These are phyloP conservation scores for Phaethon lepturus DNA, from an alignment of 2,113 vertebrate species.

Conservation along the genomic window DNA sequence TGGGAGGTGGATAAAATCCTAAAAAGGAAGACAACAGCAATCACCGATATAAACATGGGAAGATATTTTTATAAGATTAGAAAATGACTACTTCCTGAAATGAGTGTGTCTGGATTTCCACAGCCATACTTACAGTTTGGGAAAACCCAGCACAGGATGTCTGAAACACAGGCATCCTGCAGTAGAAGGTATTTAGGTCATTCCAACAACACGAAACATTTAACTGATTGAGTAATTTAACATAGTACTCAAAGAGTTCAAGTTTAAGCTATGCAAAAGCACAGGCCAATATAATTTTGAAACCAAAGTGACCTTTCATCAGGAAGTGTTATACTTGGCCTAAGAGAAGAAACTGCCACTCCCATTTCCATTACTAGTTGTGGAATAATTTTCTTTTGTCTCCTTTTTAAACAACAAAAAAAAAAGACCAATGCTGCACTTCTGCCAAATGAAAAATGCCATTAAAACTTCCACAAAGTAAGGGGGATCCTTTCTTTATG, in stretches of 20 bases:
- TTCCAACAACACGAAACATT: neutral
- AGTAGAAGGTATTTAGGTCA: neutral
- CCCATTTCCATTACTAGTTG: neutral
- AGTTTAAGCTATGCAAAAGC: neutral
- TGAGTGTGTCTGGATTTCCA: neutral
- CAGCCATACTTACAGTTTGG: neutral
- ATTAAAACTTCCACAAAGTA: neutral
- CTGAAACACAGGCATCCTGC: neutral
- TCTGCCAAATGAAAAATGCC: neutral
- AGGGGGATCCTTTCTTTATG: neutral
- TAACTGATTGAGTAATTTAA: neutral
- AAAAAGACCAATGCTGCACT: neutral
- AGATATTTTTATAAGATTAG: neutral
- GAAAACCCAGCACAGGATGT: neutral
- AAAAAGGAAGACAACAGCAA: neutral
- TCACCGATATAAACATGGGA: neutral
- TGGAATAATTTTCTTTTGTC: slow-evolving; percentile 1
- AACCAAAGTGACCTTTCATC: neutral
- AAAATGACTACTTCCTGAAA: neutral
- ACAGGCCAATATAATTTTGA: neutral
- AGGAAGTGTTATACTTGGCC: neutral
- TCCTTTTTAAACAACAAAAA: neutral
- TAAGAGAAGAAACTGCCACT: slow-evolving; percentile 31
- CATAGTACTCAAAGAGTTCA: neutral
- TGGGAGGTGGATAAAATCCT: neutral